Base-by-base conservation (phyloP, 2,888 invertebrate genomes). In the Acronicta aceris region DNA sequence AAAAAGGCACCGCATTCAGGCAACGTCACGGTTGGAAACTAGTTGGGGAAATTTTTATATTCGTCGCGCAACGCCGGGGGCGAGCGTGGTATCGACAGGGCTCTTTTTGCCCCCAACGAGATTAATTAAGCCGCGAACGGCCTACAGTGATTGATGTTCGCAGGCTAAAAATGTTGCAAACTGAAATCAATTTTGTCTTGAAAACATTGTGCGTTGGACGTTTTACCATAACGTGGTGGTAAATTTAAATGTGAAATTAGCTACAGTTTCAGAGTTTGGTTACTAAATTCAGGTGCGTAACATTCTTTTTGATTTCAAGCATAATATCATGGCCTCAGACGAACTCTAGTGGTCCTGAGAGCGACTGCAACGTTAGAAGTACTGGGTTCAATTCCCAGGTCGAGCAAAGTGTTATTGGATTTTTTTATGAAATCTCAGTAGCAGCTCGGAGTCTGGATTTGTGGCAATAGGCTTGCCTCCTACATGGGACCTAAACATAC, bases 71-170 rank as follows among this genome's bases (percentile, higher is more conserved):
- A 59, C 59, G 46, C 56, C 30, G 51, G 33, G 59, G 46, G 61
- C 55, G 74, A 46, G 71, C 53, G 72, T 88, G 89, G 77, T 84
- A 88, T 88, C 87, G 88, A 88, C 89, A 89, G 84, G 67, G 76
- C 69, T 74, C 80, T 84, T 87, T 87, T 87, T 85, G 82, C 82
- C 75, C 63, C 61, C 59, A 60, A 77, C 75, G 87, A 89, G 89
- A 90, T 90, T 89, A 90, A 90, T 90, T 90, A 89, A 84, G 71
- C 73, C 73, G 67, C 79, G 40, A 49, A 46, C 61, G 78, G 38
- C 79, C 74, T 63, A 41, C 47, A 59, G 81, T 88, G 89, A 89
- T 89, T 89, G 89, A 90, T 89, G 88, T 71, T 70, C 66, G 74
- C 9, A 51, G 41, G 66, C 76, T 83, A 88, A 88, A 89, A 89